phyloP scores from a whole-genome alignment of 2,888 invertebrate species.

The Lasioglossum malachurum region DNA sequence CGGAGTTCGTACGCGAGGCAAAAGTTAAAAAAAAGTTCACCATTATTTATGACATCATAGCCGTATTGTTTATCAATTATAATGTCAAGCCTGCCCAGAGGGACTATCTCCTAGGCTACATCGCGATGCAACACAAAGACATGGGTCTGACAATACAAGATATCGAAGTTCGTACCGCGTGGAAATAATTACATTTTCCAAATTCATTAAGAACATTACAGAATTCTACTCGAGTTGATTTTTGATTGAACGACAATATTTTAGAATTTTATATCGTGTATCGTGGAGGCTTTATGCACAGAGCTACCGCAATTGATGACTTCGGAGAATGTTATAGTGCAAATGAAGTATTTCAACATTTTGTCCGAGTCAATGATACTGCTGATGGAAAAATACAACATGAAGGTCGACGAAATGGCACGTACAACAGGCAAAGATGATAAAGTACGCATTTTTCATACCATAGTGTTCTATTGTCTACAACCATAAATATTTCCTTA shows the following conservation, averaged over 20 bases:
- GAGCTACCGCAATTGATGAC: conserved; percentile 31
- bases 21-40: conserved; percentile 41
- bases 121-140: conserved; percentile 42
- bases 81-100: conserved; percentile 6
- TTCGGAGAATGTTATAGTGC: background rate
- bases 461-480: background rate
- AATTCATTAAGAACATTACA: background rate
- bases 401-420: background rate
- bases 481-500: background rate
- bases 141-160: conserved; percentile 28
- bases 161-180: conserved; percentile 9
- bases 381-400: background rate
- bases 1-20: conserved; percentile 34
- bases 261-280: conserved; percentile 25
- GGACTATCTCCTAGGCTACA: conserved; percentile 36
- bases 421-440: background rate
- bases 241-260: background rate
- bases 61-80: conserved; percentile 19
- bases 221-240: background rate
- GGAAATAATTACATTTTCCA: background rate
- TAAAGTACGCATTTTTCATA: conserved; percentile 5
- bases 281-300: conserved; percentile 6
- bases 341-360: conserved; percentile 7
- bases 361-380: background rate
- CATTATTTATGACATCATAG: conserved; percentile 11